These are phyloP conservation scores for Endomychus coccineus DNA, from an alignment of 2,888 invertebrate species.

Conservation along the genomic window DNA sequence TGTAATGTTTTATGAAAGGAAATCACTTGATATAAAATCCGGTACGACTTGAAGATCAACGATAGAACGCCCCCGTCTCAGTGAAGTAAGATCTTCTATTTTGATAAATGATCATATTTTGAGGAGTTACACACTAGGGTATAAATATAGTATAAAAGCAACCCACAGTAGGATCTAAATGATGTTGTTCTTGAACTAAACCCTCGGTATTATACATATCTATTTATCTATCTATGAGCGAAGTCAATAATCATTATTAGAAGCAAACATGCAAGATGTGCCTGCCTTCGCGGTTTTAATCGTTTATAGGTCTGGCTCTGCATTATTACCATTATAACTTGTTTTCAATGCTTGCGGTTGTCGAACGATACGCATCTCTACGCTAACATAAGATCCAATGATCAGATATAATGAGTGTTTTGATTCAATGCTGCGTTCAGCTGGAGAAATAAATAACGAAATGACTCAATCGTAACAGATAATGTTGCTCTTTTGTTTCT, in stretches of 20 bases:
- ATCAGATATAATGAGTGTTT: slow-evolving; percentile 38
- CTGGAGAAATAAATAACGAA: slow-evolving; percentile 35
- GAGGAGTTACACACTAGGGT: too few relatives aligned
- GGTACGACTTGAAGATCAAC: too few relatives aligned
- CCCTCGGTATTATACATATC: too few relatives aligned
- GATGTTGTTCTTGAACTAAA: too few relatives aligned
- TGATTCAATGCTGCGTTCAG: slow-evolving; percentile 28
- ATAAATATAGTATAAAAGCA: too few relatives aligned
- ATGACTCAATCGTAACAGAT: slow-evolving; percentile 34
- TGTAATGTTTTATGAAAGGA: too few relatives aligned
- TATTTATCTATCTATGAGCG: too few relatives aligned
- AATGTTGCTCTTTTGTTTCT: slow-evolving; percentile 18
- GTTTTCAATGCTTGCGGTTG: slow-evolving; percentile 31
- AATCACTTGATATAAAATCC: too few relatives aligned
- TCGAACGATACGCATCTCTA: slow-evolving; percentile 30
- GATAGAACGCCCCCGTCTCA: too few relatives aligned
- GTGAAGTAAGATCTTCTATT: too few relatives aligned
- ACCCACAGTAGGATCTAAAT: too few relatives aligned
- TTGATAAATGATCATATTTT: too few relatives aligned
- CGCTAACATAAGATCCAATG: slow-evolving; percentile 24
- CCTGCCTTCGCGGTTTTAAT: slow-evolving; percentile 21
- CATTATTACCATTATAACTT: slow-evolving; percentile 35
- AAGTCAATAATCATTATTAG: slow-evolving; percentile 24
- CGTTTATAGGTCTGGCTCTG: slow-evolving; percentile 31
- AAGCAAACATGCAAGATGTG: slow-evolving; percentile 26